These are phyloP conservation scores for Dipodomys merriami DNA, from an alignment of 2,113 vertebrate species.

Conservation along the genomic window DNA sequence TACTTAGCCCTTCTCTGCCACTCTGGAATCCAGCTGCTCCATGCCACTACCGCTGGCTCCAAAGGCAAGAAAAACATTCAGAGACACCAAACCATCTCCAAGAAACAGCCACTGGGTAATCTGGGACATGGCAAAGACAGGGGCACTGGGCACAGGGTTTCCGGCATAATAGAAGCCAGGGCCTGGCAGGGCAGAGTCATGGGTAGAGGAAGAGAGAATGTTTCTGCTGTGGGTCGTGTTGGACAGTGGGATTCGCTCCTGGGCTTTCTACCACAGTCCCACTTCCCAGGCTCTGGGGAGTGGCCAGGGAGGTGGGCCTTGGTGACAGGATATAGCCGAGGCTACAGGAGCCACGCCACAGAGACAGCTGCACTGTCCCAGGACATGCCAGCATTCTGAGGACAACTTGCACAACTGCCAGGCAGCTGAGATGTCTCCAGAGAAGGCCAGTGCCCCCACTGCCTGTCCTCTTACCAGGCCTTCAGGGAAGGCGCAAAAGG, in stretches of 20 bases:
- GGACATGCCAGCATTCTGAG: background rate
- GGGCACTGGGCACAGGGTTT: background rate
- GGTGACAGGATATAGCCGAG: background rate
- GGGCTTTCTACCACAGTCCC: background rate
- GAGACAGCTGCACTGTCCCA: background rate
- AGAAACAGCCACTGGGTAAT: conserved; percentile 6
- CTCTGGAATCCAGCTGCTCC: background rate
- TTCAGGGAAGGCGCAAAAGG: background rate
- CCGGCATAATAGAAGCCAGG: background rate
- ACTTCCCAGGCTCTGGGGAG: no score
- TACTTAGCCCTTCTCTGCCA: conserved; percentile 4
- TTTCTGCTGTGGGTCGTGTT: background rate
- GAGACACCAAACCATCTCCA: background rate
- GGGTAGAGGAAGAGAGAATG: background rate
- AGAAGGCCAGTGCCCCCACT: background rate
- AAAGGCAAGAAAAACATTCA: conserved; percentile 26
- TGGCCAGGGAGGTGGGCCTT: background rate
- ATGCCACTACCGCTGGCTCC: background rate
- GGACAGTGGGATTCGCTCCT: background rate
- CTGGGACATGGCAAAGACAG: background rate
- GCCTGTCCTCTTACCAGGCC: background rate
- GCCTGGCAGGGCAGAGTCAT: background rate
- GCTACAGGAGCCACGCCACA: background rate
- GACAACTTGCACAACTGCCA: conserved; percentile 25
- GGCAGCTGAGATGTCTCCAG: background rate